Evolutionary conservation across 2,113 vertebrate genomes (phyloP).

Genomic region (Neotoma lepida): DNA sequence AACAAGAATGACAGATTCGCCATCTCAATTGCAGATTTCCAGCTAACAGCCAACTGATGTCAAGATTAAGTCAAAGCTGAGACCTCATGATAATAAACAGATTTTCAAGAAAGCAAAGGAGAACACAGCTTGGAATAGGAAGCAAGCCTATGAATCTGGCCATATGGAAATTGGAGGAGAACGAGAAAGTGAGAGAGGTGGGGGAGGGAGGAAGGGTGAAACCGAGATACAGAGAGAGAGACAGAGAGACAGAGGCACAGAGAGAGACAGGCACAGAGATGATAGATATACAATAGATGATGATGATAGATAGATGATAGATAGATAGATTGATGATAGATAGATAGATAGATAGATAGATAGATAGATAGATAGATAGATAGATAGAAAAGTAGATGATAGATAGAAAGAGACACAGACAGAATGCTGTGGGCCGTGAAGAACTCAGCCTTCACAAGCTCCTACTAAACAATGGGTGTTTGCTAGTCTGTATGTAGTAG

Average conservation of each 20-base stretch:
- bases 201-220: background rate
- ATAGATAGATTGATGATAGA: background rate
- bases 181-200: background rate
- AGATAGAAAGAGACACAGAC: background rate
- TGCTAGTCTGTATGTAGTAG: background rate
- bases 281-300: background rate
- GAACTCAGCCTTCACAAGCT: background rate
- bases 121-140: background rate
- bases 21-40: slow-evolving; percentile 78
- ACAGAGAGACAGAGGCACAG: background rate
- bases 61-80: slow-evolving; percentile 77
- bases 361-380: background rate
- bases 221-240: background rate
- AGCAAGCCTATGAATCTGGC: background rate
- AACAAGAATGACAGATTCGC: slow-evolving; percentile 69
- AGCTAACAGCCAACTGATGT: slow-evolving; percentile 74
- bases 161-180: background rate
- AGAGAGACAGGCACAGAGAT: background rate
- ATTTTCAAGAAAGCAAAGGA: slow-evolving; percentile 65
- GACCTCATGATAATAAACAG: slow-evolving; percentile 73
- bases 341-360: background rate
- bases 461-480: background rate
- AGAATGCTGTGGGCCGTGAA: background rate
- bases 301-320: background rate
- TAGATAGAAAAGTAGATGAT: too few species aligned